Conservation (phyloP, 2,113 vertebrate genomes). For the Zapus hudsonius region DNA sequence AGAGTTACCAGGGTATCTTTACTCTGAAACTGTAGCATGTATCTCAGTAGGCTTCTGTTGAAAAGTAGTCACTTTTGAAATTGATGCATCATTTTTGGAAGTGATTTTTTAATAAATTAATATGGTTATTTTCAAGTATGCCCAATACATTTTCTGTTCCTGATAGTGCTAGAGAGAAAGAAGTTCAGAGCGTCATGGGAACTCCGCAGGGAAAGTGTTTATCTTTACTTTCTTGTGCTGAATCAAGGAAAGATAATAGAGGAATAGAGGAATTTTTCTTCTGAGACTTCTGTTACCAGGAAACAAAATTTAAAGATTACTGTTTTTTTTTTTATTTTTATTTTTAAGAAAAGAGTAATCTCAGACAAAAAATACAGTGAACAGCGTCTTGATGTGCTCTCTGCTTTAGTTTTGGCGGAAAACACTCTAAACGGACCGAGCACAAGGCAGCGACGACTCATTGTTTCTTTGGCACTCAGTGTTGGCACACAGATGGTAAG, state of each 20-base stretch:
- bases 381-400: constrained; percentile 97
- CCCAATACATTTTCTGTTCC: background rate
- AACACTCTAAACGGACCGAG: constrained; percentile 96
- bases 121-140: background rate
- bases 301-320: constrained; percentile 54
- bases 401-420: constrained; percentile 95
- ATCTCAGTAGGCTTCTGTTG: background rate
- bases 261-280: constrained; percentile 19
- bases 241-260: background rate
- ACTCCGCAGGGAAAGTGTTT: background rate
- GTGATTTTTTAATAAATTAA: constrained; percentile 12
- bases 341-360: constrained; percentile 95
- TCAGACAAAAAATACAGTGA: constrained; percentile 99
- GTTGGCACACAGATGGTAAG: constrained; percentile 98
- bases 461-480: constrained; percentile 94
- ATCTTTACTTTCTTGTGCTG: background rate
- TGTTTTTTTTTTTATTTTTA: constrained; percentile 60
- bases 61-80: constrained; percentile 30
- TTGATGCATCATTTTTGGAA: background rate
- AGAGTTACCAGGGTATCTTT: background rate
- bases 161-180: background rate
- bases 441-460: constrained; percentile 94
- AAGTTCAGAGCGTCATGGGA: background rate
- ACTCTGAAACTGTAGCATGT: background rate
- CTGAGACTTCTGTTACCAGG: background rate